A percentile compares a stretch with the other conserved stretches of the same genome.
These are phyloP conservation scores for Yponomeuta cagnagella DNA, from an alignment of 2,888 invertebrate species.

Conservation along the genomic window DNA sequence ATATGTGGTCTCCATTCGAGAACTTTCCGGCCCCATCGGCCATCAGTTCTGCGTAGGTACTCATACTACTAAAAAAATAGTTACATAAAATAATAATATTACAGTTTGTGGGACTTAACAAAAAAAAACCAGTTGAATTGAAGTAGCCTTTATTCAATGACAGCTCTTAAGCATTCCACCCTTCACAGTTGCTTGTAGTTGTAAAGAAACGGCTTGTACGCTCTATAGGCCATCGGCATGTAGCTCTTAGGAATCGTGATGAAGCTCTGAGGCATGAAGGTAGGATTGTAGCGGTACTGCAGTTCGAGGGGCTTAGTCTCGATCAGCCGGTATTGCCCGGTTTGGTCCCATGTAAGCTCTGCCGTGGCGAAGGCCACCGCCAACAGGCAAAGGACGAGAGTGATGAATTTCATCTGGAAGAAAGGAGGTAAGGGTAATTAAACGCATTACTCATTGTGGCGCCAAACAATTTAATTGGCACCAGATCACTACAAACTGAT, in stretches of 20 bases:
- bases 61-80: no score
- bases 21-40: no score
- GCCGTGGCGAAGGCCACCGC: conserved; percentile 21
- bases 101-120: no score
- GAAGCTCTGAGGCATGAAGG: neutral
- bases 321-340: conserved; percentile 24
- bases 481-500: no score
- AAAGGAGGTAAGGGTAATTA: neutral
- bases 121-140: neutral
- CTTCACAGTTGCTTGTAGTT: conserved; percentile 10
- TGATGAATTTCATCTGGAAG: conserved; percentile 26
- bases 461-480: no score
- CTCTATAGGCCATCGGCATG: neutral
- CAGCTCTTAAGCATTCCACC: neutral
- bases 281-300: neutral
- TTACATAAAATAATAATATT: no score
- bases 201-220: conserved; percentile 1
- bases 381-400: conserved; percentile 19
- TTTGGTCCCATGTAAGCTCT: conserved; percentile 22
- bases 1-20: no score
- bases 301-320: conserved; percentile 19
- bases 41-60: no score
- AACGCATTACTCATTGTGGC: no score
- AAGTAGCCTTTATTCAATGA: neutral
- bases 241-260: no score